Percentiles rank a stretch among this genome's conserved stretches.
phyloP scores from a whole-genome alignment of 2,113 vertebrate genomes.

The Prolemur simus region DNA sequence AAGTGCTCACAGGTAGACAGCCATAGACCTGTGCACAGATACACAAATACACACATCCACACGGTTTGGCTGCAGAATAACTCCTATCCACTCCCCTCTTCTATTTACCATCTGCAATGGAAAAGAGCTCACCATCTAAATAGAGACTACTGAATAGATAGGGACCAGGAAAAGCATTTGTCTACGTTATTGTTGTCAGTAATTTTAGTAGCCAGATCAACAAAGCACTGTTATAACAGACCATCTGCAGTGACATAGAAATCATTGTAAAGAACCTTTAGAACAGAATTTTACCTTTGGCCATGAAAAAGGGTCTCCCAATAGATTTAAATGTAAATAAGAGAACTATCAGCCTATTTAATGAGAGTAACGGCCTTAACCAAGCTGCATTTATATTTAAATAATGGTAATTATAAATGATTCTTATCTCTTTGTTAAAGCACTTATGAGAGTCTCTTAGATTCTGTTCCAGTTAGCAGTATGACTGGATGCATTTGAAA shows the following conservation, averaged over 20 bases:
- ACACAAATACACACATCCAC: not conserved
- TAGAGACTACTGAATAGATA: conserved; percentile 25
- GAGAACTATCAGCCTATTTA: conserved; percentile 29
- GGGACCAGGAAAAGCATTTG: conserved; percentile 21
- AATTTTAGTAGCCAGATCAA: conserved; percentile 48
- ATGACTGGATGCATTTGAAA: conserved; percentile 48
- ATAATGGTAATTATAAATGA: conserved; percentile 59
- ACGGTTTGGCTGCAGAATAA: not conserved
- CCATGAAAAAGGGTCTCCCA: not conserved
- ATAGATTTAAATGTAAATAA: conserved; percentile 39
- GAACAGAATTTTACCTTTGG: conserved; percentile 44
- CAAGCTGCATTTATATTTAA: conserved; percentile 45
- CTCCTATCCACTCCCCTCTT: not conserved
- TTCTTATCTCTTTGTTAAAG: conserved; percentile 52
- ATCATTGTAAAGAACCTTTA: conserved; percentile 8
- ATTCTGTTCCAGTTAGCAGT: conserved; percentile 37
- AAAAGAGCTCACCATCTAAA: not conserved
- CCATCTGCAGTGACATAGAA: conserved; percentile 17
- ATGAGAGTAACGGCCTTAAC: not conserved
- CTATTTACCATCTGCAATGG: not conserved
- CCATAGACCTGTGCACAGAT: not conserved
- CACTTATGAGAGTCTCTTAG: conserved; percentile 32
- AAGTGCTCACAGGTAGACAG: not conserved
- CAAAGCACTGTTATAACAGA: conserved; percentile 41
- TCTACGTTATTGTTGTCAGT: not conserved